Base-by-base conservation (phyloP, 2,888 invertebrate species). In the Phengaris alcon region DNA sequence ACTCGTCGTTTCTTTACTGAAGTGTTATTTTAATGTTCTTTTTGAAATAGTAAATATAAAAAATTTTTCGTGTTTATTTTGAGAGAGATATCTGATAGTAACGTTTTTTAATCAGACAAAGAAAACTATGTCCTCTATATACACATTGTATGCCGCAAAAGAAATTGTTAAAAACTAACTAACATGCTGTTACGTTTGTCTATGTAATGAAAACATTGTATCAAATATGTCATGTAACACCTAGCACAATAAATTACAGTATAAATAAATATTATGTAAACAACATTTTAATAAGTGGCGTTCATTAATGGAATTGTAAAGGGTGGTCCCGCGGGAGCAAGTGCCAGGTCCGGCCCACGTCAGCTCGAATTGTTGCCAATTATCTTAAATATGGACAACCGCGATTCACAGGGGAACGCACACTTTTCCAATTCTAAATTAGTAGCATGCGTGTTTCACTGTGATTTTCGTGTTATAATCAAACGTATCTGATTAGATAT, bases 381-480 rank as follows among this genome's bases (percentile, higher is more conserved):
- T 93, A 93, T 90, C 91, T 91, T 91, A 90, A 93, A 93, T 90
- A 90, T 93, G 91, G 91, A 91, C 92, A 93, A 90, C 90, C 87
- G 88, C 84, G 86, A 80, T 90, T 91, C 89, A 81, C 82, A 79
- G 91, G 92, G 93, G 90, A 87, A 88, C 90, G 90, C 89, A 87
- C 88, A 89, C 89, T 91, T 91, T 93, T 90, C 90, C 87, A 81
- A 80, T 80, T 85, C 88, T 87, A 90, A 89, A 90, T 91, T 90
- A 85, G 86, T 84, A 84, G 83, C 82, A 82, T 85, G 74, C 84
- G 85, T 85, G 84, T 88, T 84, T 88, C 88, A 89, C 64, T 44
- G 64, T 64, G 64, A 64, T 64, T 64, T 64, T 64, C 64, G 6
- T 35, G 64, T 35, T 44, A 10, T 64, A 64, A 4, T 35, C 35